phyloP scores from a whole-genome alignment of 2,888 invertebrate genomes.

The Drosophila nigricruria region DNA sequence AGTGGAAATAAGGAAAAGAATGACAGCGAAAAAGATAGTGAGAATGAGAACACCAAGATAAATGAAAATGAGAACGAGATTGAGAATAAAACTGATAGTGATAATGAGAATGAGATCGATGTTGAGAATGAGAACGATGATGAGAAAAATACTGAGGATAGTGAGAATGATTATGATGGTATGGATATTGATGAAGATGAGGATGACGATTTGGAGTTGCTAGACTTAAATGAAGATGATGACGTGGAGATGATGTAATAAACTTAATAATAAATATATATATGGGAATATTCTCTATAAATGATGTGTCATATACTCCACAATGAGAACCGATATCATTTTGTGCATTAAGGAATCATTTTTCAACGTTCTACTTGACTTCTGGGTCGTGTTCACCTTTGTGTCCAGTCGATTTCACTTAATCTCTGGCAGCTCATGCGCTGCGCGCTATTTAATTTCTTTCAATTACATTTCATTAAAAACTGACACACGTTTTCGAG shows the following conservation, averaged over 20 bases:
- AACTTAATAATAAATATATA: too few species aligned
- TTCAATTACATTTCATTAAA: constrained; percentile 75
- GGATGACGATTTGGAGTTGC: not conserved
- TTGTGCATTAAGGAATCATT: not conserved
- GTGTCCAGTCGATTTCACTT: constrained; percentile 36
- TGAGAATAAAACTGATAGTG: too few species aligned
- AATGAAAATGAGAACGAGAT: not conserved
- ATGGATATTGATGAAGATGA: not conserved
- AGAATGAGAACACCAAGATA: not conserved
- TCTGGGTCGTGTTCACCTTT: not conserved
- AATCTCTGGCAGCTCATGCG: constrained; percentile 14
- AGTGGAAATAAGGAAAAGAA: not conserved
- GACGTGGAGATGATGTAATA: not conserved
- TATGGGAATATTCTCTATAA: not conserved
- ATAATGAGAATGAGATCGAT: not conserved
- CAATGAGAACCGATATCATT: not conserved
- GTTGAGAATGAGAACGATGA: not conserved
- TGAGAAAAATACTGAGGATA: too few species aligned
- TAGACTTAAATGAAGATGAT: not conserved
- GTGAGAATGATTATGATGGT: not conserved
- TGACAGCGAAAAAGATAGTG: not conserved
- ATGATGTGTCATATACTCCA: not conserved
- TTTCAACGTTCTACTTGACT: constrained; percentile 9
- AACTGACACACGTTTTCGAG: constrained; percentile 61
- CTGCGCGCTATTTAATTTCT: constrained; percentile 60